A percentile compares a stretch with the other conserved stretches of the same genome.
phyloP scores from a whole-genome alignment of 2,888 invertebrate species.

The Dryococelus australis region DNA sequence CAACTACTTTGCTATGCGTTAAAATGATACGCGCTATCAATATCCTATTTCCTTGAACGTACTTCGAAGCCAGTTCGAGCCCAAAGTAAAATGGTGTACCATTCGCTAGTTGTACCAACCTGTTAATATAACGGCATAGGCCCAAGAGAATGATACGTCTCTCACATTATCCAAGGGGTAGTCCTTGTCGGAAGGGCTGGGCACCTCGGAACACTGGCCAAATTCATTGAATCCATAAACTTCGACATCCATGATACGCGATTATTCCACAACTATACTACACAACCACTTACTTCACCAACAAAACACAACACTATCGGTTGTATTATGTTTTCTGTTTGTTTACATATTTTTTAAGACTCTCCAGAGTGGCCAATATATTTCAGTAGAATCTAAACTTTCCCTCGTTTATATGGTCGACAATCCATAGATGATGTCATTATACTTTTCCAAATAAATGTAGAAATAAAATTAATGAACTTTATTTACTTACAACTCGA shows the following conservation, averaged over 20 bases:
- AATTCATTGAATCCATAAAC: not conserved
- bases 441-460: too few relatives aligned
- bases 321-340: not conserved
- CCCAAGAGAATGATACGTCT: slow-evolving; percentile 38
- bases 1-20: too few relatives aligned
- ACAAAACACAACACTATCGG: not conserved
- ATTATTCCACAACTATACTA: not conserved
- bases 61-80: too few relatives aligned
- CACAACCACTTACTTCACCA: not conserved
- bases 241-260: not conserved
- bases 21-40: too few relatives aligned
- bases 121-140: slow-evolving; percentile 35
- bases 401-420: too few relatives aligned
- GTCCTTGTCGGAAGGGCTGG: not conserved
- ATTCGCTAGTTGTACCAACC: not conserved
- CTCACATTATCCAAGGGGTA: slow-evolving; percentile 31
- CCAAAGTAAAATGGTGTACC: not conserved
- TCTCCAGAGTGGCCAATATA: not conserved
- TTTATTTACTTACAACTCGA: too few relatives aligned
- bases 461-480: too few relatives aligned
- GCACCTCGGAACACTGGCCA: not conserved
- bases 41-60: too few relatives aligned
- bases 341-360: not conserved
- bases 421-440: too few relatives aligned
- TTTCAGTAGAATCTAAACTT: too few relatives aligned